These are phyloP conservation scores for Drosophila pseudoananassae DNA, from an alignment of 1,140 invertebrate genomes.

Conservation along the genomic window DNA sequence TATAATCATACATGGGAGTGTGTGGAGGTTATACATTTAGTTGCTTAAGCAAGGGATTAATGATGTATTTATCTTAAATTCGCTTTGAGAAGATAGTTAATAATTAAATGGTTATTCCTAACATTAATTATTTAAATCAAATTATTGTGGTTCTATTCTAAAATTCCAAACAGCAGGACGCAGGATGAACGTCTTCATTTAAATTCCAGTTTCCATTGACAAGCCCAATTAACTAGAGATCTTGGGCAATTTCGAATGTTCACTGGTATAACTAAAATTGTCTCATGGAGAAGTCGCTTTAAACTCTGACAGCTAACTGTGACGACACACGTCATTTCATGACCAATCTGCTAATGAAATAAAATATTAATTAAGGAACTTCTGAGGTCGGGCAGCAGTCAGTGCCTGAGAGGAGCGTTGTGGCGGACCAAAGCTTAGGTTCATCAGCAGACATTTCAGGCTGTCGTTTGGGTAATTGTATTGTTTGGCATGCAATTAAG, in stretches of 20 bases:
- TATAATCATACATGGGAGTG: background rate
- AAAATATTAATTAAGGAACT: constrained; percentile 71
- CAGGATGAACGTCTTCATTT: background rate
- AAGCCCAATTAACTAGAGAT: constrained; percentile 13
- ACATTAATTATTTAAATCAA: background rate
- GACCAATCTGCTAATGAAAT: constrained; percentile 65
- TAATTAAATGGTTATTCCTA: background rate
- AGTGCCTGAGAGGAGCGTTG: background rate
- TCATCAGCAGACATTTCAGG: constrained; percentile 32
- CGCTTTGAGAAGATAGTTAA: background rate
- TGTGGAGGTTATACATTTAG: background rate
- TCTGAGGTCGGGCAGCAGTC: constrained; percentile 9
- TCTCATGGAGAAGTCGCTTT: constrained; percentile 9
- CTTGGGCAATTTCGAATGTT: constrained; percentile 13
- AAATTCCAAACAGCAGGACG: background rate
- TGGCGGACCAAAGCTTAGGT: background rate
- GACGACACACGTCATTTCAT: constrained; percentile 44
- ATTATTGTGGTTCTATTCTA: background rate
- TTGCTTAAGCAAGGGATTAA: background rate
- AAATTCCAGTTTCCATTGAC: constrained; percentile 16
- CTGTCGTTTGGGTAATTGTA: constrained; percentile 38
- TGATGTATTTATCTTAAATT: background rate
- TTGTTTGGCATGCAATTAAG: constrained; percentile 64
- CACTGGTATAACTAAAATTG: constrained; percentile 17
- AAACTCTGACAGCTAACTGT: constrained; percentile 22